Evolutionary conservation across 2,113 vertebrate genomes (phyloP).

Genomic region (Megalops atlanticus): DNA sequence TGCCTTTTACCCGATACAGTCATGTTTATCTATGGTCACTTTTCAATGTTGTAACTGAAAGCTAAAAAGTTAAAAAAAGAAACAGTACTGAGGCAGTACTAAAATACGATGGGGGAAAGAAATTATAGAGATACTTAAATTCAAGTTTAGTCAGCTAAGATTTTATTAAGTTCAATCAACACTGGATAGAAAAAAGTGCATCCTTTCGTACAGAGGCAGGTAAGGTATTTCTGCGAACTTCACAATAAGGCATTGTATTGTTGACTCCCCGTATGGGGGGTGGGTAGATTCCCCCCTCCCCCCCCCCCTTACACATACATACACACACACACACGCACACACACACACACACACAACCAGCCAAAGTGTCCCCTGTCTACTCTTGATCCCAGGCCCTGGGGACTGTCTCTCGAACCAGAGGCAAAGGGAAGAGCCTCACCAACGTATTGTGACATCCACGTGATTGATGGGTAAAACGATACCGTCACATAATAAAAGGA

Average conservation of each 20-base stretch:
- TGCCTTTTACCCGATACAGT: not conserved
- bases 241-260: conserved; percentile 18
- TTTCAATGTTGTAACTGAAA: too few relatives aligned
- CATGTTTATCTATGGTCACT: too few relatives aligned
- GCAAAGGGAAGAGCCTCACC: conserved; percentile 37
- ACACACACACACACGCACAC: not conserved
- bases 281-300: not conserved
- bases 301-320: not conserved
- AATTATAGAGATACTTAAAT: conserved; percentile 22
- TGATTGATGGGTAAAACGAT: conserved; percentile 64
- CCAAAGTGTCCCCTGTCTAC: conserved; percentile 35
- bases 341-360: conserved; percentile 11
- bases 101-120: not conserved
- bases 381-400: conserved; percentile 32
- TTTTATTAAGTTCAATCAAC: not conserved
- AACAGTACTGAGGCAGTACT: too few relatives aligned
- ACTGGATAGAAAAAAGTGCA: not conserved
- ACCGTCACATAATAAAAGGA: conserved; percentile 67
- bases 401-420: conserved; percentile 22
- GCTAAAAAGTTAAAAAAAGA: too few relatives aligned
- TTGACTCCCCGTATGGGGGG: too few relatives aligned
- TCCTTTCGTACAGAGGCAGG: not conserved
- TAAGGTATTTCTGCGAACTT: conserved; percentile 6
- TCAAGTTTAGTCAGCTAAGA: not conserved
- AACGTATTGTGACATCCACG: conserved; percentile 50